Evolutionary conservation across 1,140 invertebrate genomes (phyloP).

Genomic region (Pantala flavescens): DNA sequence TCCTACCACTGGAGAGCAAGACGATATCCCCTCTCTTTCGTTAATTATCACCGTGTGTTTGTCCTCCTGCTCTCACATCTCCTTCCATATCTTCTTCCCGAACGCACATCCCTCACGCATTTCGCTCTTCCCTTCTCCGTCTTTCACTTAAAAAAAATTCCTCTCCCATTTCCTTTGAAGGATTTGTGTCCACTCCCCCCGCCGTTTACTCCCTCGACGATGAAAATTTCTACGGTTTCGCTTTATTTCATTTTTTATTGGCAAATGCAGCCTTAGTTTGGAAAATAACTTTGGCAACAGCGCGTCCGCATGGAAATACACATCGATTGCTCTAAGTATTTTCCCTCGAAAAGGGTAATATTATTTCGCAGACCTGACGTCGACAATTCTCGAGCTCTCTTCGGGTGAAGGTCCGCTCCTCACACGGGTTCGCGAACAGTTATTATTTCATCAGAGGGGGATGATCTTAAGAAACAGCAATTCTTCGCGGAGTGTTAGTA

Average conservation of each 20-base stretch:
- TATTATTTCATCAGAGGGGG: too few relatives aligned
- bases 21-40: not conserved
- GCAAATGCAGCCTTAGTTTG: conserved; percentile 8
- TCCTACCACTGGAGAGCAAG: not conserved
- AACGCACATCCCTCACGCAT: too few relatives aligned
- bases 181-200: not conserved
- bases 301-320: not conserved
- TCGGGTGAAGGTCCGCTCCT: too few relatives aligned
- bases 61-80: not conserved
- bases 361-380: too few relatives aligned
- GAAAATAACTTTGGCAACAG: not conserved
- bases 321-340: not conserved
- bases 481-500: too few relatives aligned
- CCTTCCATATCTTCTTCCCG: not conserved
- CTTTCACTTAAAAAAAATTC: not conserved
- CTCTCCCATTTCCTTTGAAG: not conserved
- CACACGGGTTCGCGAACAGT: too few relatives aligned
- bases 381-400: too few relatives aligned
- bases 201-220: not conserved
- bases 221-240: not conserved
- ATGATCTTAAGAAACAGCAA: too few relatives aligned
- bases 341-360: too few relatives aligned
- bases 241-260: conserved; percentile 9
- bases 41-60: not conserved
- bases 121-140: too few relatives aligned